phyloP scores from a whole-genome alignment of 2,888 invertebrate species.

The Noctuana brunneofusca region DNA sequence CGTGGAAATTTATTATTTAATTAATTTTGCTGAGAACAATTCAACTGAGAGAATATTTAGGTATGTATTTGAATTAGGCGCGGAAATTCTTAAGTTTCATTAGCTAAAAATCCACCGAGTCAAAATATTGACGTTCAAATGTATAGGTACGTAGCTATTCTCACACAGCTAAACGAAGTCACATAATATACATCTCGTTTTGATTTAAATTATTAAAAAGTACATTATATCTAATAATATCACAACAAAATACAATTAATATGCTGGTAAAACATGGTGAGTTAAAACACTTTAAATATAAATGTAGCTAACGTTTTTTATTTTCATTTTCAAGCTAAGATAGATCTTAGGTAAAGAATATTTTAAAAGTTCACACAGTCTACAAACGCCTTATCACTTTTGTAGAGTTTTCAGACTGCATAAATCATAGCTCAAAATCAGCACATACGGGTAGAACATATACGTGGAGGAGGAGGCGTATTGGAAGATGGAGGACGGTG shows the following conservation, averaged over 20 bases:
- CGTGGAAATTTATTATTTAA: constrained; percentile 54
- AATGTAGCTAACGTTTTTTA: no score
- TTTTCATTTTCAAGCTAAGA: no score
- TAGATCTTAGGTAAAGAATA: no score
- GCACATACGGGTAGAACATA: constrained; percentile 4
- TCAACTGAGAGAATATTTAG: constrained; percentile 31
- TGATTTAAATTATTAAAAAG: no score
- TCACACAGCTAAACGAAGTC: no score
- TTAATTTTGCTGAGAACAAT: constrained; percentile 37
- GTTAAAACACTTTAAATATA: no score
- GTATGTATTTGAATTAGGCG: constrained; percentile 18
- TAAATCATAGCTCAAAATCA: constrained; percentile 29
- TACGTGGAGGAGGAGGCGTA: constrained; percentile 40
- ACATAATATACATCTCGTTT: no score
- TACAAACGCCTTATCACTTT: no score
- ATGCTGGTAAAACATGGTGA: no score
- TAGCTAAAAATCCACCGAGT: constrained; percentile 1
- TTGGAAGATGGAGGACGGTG: constrained; percentile 66
- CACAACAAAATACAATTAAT: no score
- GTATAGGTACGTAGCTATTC: background rate
- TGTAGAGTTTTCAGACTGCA: background rate
- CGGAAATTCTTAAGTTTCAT: constrained; percentile 13
- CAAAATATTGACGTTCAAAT: background rate
- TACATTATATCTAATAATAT: no score
- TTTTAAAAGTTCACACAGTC: no score